Conservation (phyloP, 2,797 vertebrate species). For the Brachyrhaphis roseni region DNA sequence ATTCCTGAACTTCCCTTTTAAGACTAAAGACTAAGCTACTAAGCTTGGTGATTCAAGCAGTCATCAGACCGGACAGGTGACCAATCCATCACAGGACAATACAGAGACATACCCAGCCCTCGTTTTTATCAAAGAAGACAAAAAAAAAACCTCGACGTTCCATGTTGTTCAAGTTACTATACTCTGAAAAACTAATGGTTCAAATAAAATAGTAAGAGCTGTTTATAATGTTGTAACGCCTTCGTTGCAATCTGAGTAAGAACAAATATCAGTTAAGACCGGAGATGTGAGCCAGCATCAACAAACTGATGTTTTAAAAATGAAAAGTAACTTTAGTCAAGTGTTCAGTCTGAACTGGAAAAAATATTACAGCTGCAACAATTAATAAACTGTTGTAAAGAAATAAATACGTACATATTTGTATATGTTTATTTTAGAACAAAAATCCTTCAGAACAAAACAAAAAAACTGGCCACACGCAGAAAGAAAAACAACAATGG, state of each 20-base stretch:
- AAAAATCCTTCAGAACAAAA: constrained; percentile 72
- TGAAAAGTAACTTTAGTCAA: constrained; percentile 62
- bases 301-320: constrained; percentile 23
- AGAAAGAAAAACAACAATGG: constrained; percentile 54
- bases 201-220: not conserved
- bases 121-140: not conserved
- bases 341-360: constrained; percentile 48
- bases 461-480: constrained; percentile 57
- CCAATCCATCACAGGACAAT: not conserved
- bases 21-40: not conserved
- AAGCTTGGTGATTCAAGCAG: no score
- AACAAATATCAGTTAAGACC: not conserved
- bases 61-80: not conserved
- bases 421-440: not conserved
- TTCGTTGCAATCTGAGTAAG: not conserved
- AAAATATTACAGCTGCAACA: constrained; percentile 64
- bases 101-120: not conserved
- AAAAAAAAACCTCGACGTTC: not conserved
- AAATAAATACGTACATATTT: constrained; percentile 27
- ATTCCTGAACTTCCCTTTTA: not conserved
- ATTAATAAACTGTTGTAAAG: constrained; percentile 69
- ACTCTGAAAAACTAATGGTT: not conserved
- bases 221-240: not conserved
- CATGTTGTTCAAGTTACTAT: not conserved
- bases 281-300: constrained; percentile 10